phyloP scores from a whole-genome alignment of 2,797 vertebrate genomes.

The Delichon dasypus region DNA sequence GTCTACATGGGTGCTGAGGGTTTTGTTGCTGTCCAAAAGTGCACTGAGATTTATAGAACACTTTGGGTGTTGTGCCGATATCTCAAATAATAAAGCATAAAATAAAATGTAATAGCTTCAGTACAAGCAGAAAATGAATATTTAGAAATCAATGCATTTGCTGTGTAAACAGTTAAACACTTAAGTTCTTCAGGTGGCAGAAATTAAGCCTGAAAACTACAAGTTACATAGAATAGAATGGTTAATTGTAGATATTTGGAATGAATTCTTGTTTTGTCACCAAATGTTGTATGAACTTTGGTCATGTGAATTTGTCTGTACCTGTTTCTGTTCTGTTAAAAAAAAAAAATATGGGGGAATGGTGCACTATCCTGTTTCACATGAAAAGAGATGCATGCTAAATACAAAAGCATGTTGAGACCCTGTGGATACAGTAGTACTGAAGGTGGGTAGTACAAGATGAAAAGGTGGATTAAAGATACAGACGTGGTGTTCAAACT shows the following conservation, averaged over 20 bases:
- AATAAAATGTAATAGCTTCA: background rate
- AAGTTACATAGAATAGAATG: background rate
- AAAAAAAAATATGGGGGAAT: background rate
- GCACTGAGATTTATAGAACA: background rate
- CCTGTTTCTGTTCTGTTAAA: background rate
- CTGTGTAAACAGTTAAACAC: background rate
- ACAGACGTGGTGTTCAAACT: fast-evolving
- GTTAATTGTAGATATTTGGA: background rate
- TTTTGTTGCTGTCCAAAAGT: background rate
- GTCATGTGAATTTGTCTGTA: background rate
- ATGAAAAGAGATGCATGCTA: background rate
- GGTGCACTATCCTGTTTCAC: background rate
- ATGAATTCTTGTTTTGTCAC: background rate
- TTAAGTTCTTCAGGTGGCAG: background rate
- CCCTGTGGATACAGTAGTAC: background rate
- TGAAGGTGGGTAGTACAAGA: background rate
- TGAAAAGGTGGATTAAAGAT: background rate
- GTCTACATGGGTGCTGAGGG: background rate
- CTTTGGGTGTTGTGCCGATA: background rate
- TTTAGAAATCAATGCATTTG: background rate
- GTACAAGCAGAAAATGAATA: background rate
- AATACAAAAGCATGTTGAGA: background rate
- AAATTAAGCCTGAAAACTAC: background rate
- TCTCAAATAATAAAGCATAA: background rate
- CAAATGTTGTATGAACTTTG: background rate